Evolutionary conservation across 2,113 vertebrate species (phyloP), one percentile per base, ranked within the genome.

Genomic region (Eudyptes chrysolophus): DNA sequence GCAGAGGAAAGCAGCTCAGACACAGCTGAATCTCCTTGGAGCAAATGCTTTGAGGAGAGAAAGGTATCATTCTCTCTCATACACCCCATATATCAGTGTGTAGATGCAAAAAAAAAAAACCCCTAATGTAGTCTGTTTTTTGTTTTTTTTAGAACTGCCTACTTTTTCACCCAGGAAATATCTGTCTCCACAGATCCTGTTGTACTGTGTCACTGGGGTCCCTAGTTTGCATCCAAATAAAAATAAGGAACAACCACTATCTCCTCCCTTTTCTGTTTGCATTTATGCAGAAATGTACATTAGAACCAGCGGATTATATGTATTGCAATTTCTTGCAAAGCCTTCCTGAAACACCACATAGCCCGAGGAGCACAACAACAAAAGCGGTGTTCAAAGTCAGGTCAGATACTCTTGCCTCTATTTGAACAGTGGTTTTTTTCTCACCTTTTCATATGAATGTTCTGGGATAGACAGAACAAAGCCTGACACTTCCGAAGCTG

Each of bases 1-100:
- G 96, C 94, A 81, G 72, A 60, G 94, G 87, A 87, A 82, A 81
- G 71, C 78, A 52, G 93, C 89, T 76, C 74, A 93, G 72, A 30
- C 79, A 57, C 76, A 61, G 78, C 19, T 55, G 65, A 82, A 71
- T 48, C 84, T 90, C 61, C 44, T 82, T 7, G 1, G 89, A 96
- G 84, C 84, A 57, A 90, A 36, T 8, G 32, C 55, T 88, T 69
- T 32, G 81, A 77, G 61, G 49, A 93, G 78, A 44, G 62, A 58
- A 71, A 85, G 36, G 57, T 38, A 52, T 42, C 2, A 0, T 44
- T n/a, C 42, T 51, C 61, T 83, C 61, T 80, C 21, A 4, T 42
- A 20, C 60, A 86, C 40, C 25, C 68, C 83, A 22, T 49, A 44
- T 38, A 34, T 32, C 52, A 44, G 64, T n/a, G 49, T 11, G 15